These are phyloP conservation scores for Meleagris gallopavo DNA, from an alignment of 2,113 vertebrate genomes.

Conservation along the genomic window DNA sequence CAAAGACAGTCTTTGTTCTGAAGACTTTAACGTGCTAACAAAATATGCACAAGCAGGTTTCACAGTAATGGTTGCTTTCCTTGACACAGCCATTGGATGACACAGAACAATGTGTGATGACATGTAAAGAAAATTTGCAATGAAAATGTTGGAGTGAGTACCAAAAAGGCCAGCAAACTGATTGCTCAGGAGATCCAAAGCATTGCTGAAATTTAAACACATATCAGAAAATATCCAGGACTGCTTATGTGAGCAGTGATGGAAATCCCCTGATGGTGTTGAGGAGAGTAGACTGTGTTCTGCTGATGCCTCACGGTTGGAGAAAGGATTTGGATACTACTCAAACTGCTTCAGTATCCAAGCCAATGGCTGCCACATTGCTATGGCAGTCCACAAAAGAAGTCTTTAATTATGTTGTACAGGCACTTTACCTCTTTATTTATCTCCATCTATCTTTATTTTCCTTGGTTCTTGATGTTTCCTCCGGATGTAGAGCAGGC, in stretches of 20 bases:
- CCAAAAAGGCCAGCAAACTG: background rate
- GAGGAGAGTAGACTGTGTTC: background rate
- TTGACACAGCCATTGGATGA: background rate
- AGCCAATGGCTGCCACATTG: background rate
- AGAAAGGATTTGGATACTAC: background rate
- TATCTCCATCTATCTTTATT: background rate
- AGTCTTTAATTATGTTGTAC: background rate
- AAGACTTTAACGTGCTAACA: background rate
- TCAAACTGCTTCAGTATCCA: background rate
- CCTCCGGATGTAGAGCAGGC: background rate
- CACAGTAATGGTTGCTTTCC: background rate
- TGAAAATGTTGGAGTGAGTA: background rate
- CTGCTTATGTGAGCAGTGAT: accelerated
- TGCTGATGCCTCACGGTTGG: background rate
- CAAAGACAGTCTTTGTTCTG: slow-evolving; percentile 35
- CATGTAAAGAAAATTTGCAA: background rate
- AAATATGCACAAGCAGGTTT: background rate
- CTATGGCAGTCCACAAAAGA: background rate
- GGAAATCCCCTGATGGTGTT: background rate
- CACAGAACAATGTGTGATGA: background rate
- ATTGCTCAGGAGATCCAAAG: background rate
- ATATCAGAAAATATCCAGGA: accelerated
- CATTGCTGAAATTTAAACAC: accelerated
- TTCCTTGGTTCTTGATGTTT: background rate
- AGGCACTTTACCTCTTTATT: background rate